phyloP scores from a whole-genome alignment of 2,888 invertebrate genomes.

The Anaspis maculata region DNA sequence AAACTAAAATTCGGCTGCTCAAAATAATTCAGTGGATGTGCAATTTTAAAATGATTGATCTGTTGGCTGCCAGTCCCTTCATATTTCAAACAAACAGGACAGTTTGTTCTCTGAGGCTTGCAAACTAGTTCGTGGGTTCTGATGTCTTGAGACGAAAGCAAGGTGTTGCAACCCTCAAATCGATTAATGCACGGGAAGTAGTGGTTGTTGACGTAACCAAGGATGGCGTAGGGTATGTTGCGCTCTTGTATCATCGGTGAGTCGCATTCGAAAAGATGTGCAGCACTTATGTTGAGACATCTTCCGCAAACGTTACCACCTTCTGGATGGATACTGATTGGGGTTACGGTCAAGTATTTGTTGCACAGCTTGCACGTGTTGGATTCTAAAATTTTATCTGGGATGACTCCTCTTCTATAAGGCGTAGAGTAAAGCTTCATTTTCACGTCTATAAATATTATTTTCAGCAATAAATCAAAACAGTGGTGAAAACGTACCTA shows the following conservation, averaged over 20 bases:
- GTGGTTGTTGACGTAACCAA: slow-evolving; percentile 12
- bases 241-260: slow-evolving; percentile 4
- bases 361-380: slow-evolving; percentile 14
- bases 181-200: slow-evolving; percentile 17
- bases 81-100: slow-evolving; percentile 9
- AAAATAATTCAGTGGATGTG: slow-evolving; percentile 11
- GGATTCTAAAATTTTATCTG: slow-evolving; percentile 14
- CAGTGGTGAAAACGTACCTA: too few relatives aligned
- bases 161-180: slow-evolving; percentile 14
- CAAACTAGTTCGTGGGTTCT: slow-evolving; percentile 12
- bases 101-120: slow-evolving; percentile 8
- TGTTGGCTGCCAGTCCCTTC: slow-evolving; percentile 17
- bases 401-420: too few relatives aligned
- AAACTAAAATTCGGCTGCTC: too few relatives aligned
- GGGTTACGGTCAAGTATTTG: slow-evolving; percentile 17
- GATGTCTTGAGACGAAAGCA: slow-evolving; percentile 11
- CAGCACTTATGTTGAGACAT: slow-evolving; percentile 8
- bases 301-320: slow-evolving; percentile 17
- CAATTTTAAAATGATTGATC: slow-evolving; percentile 14
- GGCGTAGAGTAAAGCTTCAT: too few relatives aligned
- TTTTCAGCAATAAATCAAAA: too few relatives aligned
- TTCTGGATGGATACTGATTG: slow-evolving; percentile 14
- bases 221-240: slow-evolving; percentile 12
- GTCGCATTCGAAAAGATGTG: slow-evolving; percentile 12
- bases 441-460: too few relatives aligned